A percentile compares a stretch with the other conserved stretches of the same genome.
Evolutionary conservation across 1,140 invertebrate species (phyloP).

Genomic region (Drosophila melanogaster): DNA sequence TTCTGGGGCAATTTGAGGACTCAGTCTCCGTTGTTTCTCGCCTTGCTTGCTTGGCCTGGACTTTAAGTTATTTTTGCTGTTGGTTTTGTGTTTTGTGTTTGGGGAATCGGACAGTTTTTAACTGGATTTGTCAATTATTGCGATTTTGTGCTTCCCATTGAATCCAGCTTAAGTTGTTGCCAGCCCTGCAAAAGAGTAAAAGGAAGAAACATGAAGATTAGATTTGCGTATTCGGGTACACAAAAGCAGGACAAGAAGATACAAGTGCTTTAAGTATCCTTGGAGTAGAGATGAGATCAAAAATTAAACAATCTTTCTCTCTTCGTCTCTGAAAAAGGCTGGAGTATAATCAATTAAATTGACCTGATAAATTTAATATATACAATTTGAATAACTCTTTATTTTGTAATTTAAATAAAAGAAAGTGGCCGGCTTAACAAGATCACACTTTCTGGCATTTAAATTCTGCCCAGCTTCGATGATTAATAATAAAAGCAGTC

Average conservation of each 20-base stretch:
- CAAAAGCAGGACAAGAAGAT: neutral
- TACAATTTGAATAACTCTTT: neutral
- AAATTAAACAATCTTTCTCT: neutral
- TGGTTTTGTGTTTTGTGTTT: slow-evolving; percentile 14
- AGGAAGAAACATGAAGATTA: slow-evolving; percentile 18
- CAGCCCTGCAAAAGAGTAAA: slow-evolving; percentile 18
- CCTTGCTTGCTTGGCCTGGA: slow-evolving; percentile 14
- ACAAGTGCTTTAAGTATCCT: neutral
- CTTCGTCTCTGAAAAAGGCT: neutral
- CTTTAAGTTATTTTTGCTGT: slow-evolving; percentile 39
- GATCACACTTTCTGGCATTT: slow-evolving; percentile 12
- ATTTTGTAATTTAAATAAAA: slow-evolving; percentile 2
- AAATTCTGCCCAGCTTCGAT: slow-evolving; percentile 9
- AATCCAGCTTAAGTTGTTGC: slow-evolving; percentile 22
- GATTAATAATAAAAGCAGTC: slow-evolving; percentile 44
- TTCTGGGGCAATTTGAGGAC: slow-evolving; percentile 56
- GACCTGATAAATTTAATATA: too few species aligned
- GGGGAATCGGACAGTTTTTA: slow-evolving; percentile 19
- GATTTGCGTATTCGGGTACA: slow-evolving; percentile 7
- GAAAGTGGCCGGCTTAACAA: slow-evolving; percentile 1
- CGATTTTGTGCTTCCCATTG: slow-evolving; percentile 43
- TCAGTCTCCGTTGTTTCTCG: slow-evolving; percentile 38
- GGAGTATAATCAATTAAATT: neutral
- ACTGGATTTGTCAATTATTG: slow-evolving; percentile 53
- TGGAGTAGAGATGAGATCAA: too few species aligned